Base-by-base conservation (phyloP, 1,140 invertebrate genomes). In the Platorchestia sp. region DNA sequence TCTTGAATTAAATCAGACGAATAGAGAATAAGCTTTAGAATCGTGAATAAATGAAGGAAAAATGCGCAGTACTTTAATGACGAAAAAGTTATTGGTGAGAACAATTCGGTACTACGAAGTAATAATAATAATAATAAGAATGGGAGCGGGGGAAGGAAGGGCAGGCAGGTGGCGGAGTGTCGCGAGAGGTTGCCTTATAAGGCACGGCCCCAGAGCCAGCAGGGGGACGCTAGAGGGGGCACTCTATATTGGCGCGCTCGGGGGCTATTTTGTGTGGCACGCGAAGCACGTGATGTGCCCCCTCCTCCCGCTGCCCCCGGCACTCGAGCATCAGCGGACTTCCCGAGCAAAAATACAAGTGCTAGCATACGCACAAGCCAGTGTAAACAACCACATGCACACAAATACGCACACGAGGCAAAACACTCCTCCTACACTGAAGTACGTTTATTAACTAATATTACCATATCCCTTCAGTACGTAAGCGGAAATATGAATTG, bases 201-300 rank as follows among this genome's bases (percentile, higher is more conserved):
- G 91, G 91, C 27, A 44, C 40, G 41, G 91, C 40, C 40, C 40
- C 43, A 41, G 91, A 45, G 91, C 91, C 91, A 93, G 45, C 0
- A 44, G 43, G 89, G 89, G 44, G 6, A 40, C 22, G 22, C 43
- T 45, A 45, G 41, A 45, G 89, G 89, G 41, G 89, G 41, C 44
- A 42, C 36, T 40, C 89, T 91, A 91, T 91, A 91, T 91, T 91
- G 89, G 89, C 89, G 42, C 43, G 44, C 89, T 91, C 89, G 44
- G 36, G 44, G n/a, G 14, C 89, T 91, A 91, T 91, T 91, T 91
- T 91, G 89, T 91, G 89, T 43, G 89, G 89, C 89, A 91, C 89
- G 89, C 89, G 41, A 41, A 41, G 89, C 89, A 91, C 89, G 89
- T 91, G 89, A 91, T 91, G 89, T 36, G 7, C 89, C 89, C 43